Evolutionary conservation across 2,888 invertebrate species (phyloP), one percentile per base, ranked within the genome.

Genomic region (Cantharis nigra): DNA sequence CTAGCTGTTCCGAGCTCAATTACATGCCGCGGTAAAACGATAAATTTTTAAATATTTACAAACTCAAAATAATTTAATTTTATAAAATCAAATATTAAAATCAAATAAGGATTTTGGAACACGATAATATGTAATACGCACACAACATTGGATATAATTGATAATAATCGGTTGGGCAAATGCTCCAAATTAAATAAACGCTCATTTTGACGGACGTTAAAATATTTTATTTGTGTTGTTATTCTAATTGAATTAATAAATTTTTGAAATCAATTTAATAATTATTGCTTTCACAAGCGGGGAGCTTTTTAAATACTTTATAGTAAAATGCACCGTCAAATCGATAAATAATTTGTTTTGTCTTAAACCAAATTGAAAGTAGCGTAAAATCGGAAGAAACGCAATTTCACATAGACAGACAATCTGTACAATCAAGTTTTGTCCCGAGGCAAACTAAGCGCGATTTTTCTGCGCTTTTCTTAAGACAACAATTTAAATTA

Each of bases 401-500:
- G 76, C 76, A 76, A 76, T 76, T 76, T 76, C 70, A 65, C 73
- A 70, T 76, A 76, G 73, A 70, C 72, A 70, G 73, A 76, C 76
- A 76, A 76, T 76, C 76, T 76, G 72, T 64, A 33, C 65, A 76
- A 63, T 23, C 70, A 72, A 65, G 69, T 72, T 73, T 72, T 67
- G 49, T 67, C 76, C 76, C 62, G 72, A 65, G 76, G 76, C 76
- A 76, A 76, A 73, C 72, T 73, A 73, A 67, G 64, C 72, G 76
- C 67, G 49, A 62, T 65, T 23, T 62, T 65, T 72, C 70, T 76
- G 70, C 67, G 70, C 64, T 69, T 76, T 73, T 69, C 63, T 70
- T 76, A 71, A 69, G 71, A 77, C 74, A 75, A 80, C 79, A 81
- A 81, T 79, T 81, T 81, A 81, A 81, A 80, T 79, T 79, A 78